Percentiles rank a stretch among this genome's conserved stretches.
Conservation (phyloP, 2,113 vertebrate species). For the Dromas ardeola region DNA sequence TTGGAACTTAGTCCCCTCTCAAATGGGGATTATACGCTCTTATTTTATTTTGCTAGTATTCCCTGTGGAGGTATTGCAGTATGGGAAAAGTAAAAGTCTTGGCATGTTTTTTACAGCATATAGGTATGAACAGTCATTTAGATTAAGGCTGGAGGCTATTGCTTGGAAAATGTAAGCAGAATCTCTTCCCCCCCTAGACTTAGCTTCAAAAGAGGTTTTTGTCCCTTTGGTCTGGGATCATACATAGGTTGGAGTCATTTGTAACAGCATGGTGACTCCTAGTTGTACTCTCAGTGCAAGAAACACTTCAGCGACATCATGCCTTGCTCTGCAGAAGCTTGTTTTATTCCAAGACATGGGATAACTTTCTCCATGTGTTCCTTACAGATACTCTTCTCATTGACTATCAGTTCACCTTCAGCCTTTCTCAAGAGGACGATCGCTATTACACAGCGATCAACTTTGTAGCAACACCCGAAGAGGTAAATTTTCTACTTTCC, state of each 20-base stretch:
- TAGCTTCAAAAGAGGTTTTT: not conserved
- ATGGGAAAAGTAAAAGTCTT: not conserved
- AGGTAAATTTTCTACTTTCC: slow-evolving; percentile 75
- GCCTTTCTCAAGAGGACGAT: slow-evolving; percentile 97
- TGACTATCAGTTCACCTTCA: slow-evolving; percentile 99
- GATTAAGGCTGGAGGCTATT: not conserved
- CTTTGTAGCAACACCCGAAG: slow-evolving; percentile 96
- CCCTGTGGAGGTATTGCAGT: not conserved
- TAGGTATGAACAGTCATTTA: not conserved
- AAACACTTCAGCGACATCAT: not conserved
- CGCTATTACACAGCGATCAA: slow-evolving; percentile 98
- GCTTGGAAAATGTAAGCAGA: not conserved
- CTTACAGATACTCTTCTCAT: slow-evolving; percentile 93
- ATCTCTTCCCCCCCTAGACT: not conserved
- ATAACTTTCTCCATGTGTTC: not conserved
- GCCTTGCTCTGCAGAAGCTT: not conserved
- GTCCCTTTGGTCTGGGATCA: not conserved
- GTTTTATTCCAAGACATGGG: not conserved
- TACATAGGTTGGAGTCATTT: not conserved
- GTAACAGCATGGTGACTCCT: not conserved
- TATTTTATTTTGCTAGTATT: not conserved
- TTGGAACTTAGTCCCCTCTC: not conserved
- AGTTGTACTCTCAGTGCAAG: not conserved
- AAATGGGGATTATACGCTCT: not conserved
- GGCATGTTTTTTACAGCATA: not conserved